Conservation (phyloP, 2,797 vertebrate species). For the Astyanax mexicanus region DNA sequence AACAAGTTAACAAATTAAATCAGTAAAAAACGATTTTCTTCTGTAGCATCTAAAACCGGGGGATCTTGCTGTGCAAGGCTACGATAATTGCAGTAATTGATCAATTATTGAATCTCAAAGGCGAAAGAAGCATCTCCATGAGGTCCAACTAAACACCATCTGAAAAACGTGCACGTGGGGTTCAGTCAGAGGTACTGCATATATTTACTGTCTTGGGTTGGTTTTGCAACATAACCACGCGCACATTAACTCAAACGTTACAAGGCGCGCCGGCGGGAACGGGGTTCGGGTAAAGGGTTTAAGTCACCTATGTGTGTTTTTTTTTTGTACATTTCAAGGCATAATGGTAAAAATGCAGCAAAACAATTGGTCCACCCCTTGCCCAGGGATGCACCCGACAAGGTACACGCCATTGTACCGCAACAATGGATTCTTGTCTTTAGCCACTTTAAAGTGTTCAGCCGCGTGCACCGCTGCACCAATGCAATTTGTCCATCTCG, state of each 20-base stretch:
- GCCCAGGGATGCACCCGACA: too few species aligned
- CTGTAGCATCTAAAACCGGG: too few species aligned
- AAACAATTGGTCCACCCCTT: neutral
- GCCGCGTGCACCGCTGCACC: too few species aligned
- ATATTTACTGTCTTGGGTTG: slow-evolving; percentile 36
- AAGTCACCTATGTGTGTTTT: neutral
- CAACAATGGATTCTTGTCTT: too few species aligned
- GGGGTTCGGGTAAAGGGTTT: too few species aligned
- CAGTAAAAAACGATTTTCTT: too few species aligned
- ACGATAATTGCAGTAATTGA: slow-evolving; percentile 18
- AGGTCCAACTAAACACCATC: neutral
- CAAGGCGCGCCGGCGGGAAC: too few species aligned
- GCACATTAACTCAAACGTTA: neutral
- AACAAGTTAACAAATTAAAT: too few species aligned
- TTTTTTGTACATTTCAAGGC: neutral
- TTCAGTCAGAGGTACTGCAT: slow-evolving; percentile 47
- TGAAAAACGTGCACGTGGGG: slow-evolving; percentile 14
- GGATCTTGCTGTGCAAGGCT: slow-evolving; percentile 25
- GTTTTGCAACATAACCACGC: slow-evolving; percentile 23
- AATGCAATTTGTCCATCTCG: neutral
- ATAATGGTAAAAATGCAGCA: neutral
- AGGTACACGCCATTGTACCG: too few species aligned
- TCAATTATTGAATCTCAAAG: neutral
- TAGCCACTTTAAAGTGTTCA: too few species aligned
- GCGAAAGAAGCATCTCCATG: neutral